A percentile compares a stretch with the other conserved stretches of the same genome.
Evolutionary conservation across 2,888 invertebrate species (phyloP).

Genomic region (Drosophila neoperkinsi): DNA sequence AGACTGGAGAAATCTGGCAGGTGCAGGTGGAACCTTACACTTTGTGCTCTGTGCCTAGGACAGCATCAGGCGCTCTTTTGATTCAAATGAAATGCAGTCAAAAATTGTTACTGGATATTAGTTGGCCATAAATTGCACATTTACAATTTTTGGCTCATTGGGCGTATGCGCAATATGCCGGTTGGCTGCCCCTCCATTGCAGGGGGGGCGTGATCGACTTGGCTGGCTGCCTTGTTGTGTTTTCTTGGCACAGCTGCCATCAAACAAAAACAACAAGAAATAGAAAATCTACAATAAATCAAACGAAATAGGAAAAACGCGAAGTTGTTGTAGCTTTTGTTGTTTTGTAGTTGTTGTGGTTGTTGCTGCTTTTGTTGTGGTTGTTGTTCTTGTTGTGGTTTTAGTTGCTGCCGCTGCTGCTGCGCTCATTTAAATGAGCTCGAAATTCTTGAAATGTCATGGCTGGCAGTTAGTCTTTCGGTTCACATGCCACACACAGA

Average conservation of each 20-base stretch:
- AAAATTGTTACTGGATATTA: conserved; percentile 61
- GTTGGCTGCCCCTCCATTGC: conserved; percentile 25
- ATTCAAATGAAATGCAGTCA: conserved; percentile 51
- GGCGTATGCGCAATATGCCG: conserved; percentile 63
- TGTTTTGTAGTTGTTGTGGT: conserved; percentile 10
- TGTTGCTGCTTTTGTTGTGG: conserved; percentile 3
- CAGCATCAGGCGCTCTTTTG: conserved; percentile 8
- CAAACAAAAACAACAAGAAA: conserved; percentile 7
- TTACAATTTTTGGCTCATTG: conserved; percentile 50
- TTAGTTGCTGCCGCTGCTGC: conserved; percentile 3
- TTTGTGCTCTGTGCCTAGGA: not conserved
- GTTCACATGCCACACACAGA: conserved; percentile 51
- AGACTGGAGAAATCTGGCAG: conserved; percentile 8
- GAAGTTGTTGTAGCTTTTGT: conserved; percentile 38
- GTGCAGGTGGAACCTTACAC: conserved; percentile 25
- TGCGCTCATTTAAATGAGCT: conserved; percentile 64
- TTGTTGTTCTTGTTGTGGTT: conserved; percentile 4
- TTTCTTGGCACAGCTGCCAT: conserved; percentile 68
- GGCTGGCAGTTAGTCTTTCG: conserved; percentile 73
- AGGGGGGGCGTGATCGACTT: conserved; percentile 50
- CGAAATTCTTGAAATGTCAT: conserved; percentile 75
- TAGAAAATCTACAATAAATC: conserved; percentile 63
- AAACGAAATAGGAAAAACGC: conserved; percentile 67
- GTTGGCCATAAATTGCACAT: conserved; percentile 56
- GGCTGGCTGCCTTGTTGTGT: conserved; percentile 50